These are phyloP conservation scores for Axinella damicornis DNA, from an alignment of 37 sponge, comb jelly and placozoan species.

Conservation along the genomic window DNA sequence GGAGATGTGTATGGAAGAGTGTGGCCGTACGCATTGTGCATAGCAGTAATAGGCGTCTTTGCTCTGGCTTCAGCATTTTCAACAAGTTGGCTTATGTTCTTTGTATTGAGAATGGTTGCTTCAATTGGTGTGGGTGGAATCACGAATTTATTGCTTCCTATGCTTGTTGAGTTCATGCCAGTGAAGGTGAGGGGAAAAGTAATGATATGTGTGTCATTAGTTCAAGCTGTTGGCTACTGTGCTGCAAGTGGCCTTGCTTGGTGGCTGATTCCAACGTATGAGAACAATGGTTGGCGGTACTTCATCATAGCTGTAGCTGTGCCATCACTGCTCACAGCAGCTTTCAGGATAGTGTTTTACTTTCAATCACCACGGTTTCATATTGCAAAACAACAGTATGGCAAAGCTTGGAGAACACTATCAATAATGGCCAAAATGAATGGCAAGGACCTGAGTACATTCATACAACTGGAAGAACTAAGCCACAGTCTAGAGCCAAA, in stretches of 20 bases:
- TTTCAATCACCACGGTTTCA: conserved; percentile 40
- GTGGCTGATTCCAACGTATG: conserved; percentile 68
- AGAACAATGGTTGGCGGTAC: conserved; percentile 38
- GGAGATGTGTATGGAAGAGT: conserved; percentile 51
- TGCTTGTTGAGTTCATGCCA: conserved; percentile 63
- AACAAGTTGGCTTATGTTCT: conserved; percentile 9
- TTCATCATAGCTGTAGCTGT: conserved; percentile 12
- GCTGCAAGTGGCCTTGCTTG: conserved; percentile 57
- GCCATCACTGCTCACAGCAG: conserved; percentile 21
- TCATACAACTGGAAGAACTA: background rate
- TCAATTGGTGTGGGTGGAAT: conserved; percentile 38
- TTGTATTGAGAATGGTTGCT: conserved; percentile 29
- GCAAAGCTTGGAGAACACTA: background rate
- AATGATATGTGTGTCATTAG: conserved; percentile 5
- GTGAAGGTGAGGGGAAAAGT: conserved; percentile 39
- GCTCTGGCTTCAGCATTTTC: conserved; percentile 55
- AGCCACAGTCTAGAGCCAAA: no score
- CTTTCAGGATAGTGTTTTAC: conserved; percentile 11
- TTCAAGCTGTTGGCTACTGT: conserved; percentile 40
- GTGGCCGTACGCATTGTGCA: conserved; percentile 48
- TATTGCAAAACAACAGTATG: background rate
- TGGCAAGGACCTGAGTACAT: background rate
- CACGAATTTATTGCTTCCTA: conserved; percentile 3
- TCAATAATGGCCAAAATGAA: conserved; percentile 14
- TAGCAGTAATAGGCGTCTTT: conserved; percentile 31